These are phyloP conservation scores for Pterostichus madidus DNA, from an alignment of 2,888 invertebrate genomes.

Conservation along the genomic window DNA sequence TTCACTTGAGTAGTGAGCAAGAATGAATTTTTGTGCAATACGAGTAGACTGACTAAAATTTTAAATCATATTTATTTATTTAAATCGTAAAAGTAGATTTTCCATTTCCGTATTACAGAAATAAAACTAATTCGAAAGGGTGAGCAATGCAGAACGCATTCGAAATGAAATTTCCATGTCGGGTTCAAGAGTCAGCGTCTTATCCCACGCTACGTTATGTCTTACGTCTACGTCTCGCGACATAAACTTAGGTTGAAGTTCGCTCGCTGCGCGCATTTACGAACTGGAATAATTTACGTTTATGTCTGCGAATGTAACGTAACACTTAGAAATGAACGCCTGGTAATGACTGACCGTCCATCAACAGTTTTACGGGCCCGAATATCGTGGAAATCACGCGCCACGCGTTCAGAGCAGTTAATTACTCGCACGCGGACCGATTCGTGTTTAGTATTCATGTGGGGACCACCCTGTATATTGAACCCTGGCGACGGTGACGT, in stretches of 20 bases:
- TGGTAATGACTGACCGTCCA: constrained; percentile 63
- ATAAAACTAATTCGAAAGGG: constrained; percentile 51
- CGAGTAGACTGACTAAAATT: too few species aligned
- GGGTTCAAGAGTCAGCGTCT: constrained; percentile 41
- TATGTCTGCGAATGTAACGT: constrained; percentile 61
- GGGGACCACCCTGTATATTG: constrained; percentile 35
- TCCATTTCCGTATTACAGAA: constrained; percentile 22
- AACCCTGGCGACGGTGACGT: background rate
- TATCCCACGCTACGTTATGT: constrained; percentile 16
- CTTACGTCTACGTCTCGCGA: constrained; percentile 37
- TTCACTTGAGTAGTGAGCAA: too few species aligned
- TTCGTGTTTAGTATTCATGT: background rate
- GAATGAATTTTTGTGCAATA: too few species aligned
- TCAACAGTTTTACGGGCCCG: constrained; percentile 61
- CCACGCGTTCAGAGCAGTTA: constrained; percentile 27
- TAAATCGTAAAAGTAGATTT: constrained; percentile 26
- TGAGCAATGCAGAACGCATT: constrained; percentile 33
- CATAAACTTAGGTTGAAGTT: constrained; percentile 46
- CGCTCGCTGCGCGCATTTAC: constrained; percentile 45
- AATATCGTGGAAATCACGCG: constrained; percentile 52
- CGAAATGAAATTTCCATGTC: constrained; percentile 48
- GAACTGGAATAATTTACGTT: constrained; percentile 64
- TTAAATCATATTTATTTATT: constrained; percentile 47
- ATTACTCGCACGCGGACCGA: constrained; percentile 19
- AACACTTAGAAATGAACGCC: constrained; percentile 60